Conservation (phyloP, 2,113 vertebrate species). For the Candoia aspera region DNA sequence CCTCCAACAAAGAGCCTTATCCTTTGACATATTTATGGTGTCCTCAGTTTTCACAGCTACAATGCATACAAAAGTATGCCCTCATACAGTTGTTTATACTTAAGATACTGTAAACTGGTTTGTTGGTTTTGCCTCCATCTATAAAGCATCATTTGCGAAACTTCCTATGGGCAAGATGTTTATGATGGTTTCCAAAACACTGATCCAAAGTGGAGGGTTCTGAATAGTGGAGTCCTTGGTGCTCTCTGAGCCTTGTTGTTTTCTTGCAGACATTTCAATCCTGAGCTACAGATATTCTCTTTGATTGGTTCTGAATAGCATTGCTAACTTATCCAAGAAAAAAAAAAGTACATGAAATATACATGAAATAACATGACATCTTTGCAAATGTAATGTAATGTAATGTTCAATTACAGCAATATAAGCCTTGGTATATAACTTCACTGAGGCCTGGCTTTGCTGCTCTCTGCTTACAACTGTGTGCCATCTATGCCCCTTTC, state of each 20-base stretch:
- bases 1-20: neutral
- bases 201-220: neutral
- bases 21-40: neutral
- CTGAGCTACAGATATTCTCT: too few relatives aligned
- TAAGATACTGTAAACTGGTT: neutral
- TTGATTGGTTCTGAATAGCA: too few relatives aligned
- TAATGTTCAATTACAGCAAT: neutral
- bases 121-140: neutral
- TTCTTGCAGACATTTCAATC: too few relatives aligned
- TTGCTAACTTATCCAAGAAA: neutral
- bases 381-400: conserved; percentile 11
- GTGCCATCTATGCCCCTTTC: conserved; percentile 2
- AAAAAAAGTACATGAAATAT: conserved; percentile 4
- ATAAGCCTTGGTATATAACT: conserved; percentile 23
- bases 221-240: too few relatives aligned
- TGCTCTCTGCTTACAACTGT: conserved; percentile 24
- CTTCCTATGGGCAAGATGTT: neutral
- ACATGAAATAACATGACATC: neutral
- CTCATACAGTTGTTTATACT: neutral
- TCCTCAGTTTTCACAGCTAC: neutral
- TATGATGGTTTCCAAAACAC: conserved; percentile 19
- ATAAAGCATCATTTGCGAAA: neutral
- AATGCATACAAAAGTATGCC: neutral
- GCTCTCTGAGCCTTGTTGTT: too few relatives aligned
- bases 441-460: conserved; percentile 27